Conservation (phyloP, 2,797 vertebrate genomes). For the Coranthus polyacanthus region DNA sequence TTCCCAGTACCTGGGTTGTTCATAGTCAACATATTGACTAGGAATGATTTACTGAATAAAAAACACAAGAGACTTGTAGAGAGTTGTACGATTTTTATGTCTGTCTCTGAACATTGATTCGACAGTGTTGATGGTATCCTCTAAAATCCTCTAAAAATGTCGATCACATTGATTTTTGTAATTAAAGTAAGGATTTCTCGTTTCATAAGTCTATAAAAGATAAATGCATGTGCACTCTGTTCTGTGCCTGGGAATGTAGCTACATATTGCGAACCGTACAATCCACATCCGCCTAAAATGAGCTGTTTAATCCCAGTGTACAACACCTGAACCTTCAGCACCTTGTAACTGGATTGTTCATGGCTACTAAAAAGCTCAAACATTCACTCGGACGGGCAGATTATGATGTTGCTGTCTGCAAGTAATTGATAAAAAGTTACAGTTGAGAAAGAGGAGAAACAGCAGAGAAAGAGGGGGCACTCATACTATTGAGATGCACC, state of each 20-base stretch:
- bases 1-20: background rate
- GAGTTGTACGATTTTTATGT: too few species aligned
- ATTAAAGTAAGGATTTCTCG: slow-evolving; percentile 4
- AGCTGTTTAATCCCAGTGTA: slow-evolving; percentile 45
- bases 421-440: slow-evolving; percentile 46
- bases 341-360: slow-evolving; percentile 53
- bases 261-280: slow-evolving; percentile 18
- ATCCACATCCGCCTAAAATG: slow-evolving; percentile 20
- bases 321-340: slow-evolving; percentile 19
- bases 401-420: slow-evolving; percentile 41
- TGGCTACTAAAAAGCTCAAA: slow-evolving; percentile 30
- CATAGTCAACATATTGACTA: background rate
- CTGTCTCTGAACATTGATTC: slow-evolving; percentile 2
- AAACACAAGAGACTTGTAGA: too few species aligned
- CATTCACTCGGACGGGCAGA: slow-evolving; percentile 23
- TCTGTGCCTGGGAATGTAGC: background rate
- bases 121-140: background rate
- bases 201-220: slow-evolving; percentile 2
- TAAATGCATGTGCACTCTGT: background rate
- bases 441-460: slow-evolving; percentile 12
- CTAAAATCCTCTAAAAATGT: slow-evolving; percentile 11
- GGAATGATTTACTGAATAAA: too few species aligned
- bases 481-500: slow-evolving; percentile 50
- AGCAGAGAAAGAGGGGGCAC: background rate
- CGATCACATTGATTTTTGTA: slow-evolving; percentile 8